phyloP scores from a whole-genome alignment of 2,113 vertebrate species.

The Myiozetetes cayanensis region DNA sequence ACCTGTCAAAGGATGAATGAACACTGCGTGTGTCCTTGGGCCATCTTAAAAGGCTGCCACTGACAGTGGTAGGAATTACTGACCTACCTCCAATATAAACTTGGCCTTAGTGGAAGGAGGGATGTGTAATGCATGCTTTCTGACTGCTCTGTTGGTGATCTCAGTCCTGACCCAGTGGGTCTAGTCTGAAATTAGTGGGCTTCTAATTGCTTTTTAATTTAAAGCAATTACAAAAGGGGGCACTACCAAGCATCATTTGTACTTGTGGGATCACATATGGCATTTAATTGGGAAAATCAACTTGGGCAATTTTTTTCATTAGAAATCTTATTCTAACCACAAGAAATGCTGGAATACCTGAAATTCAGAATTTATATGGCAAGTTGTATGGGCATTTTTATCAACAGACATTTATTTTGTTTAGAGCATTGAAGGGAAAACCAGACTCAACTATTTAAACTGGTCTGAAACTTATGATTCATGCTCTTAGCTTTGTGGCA shows the following conservation, averaged over 20 bases:
- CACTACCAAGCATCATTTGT: slow-evolving; percentile 33
- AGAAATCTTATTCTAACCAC: not conserved
- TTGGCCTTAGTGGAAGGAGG: slow-evolving; percentile 28
- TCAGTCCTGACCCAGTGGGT: slow-evolving; percentile 55
- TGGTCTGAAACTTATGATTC: slow-evolving; percentile 29
- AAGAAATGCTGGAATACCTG: not conserved
- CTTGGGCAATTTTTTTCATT: not conserved
- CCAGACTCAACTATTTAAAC: not conserved
- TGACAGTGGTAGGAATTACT: slow-evolving; percentile 20
- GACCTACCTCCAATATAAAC: slow-evolving; percentile 5
- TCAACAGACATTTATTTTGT: not conserved
- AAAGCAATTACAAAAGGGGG: slow-evolving; percentile 60
- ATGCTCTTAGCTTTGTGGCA: not conserved
- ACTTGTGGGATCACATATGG: slow-evolving; percentile 1
- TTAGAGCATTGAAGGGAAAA: not conserved
- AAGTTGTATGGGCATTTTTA: not conserved
- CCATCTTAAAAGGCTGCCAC: not conserved
- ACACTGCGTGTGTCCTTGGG: not conserved
- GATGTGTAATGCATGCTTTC: not conserved
- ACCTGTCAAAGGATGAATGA: slow-evolving; percentile 21
- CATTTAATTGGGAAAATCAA: not conserved
- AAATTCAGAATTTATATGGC: not conserved
- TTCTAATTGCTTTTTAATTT: slow-evolving; percentile 72
- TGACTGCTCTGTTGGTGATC: slow-evolving; percentile 20
- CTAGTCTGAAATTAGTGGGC: slow-evolving; percentile 56